These are phyloP conservation scores for Drosophila arawakana DNA, from an alignment of 1,140 invertebrate genomes.

Conservation along the genomic window DNA sequence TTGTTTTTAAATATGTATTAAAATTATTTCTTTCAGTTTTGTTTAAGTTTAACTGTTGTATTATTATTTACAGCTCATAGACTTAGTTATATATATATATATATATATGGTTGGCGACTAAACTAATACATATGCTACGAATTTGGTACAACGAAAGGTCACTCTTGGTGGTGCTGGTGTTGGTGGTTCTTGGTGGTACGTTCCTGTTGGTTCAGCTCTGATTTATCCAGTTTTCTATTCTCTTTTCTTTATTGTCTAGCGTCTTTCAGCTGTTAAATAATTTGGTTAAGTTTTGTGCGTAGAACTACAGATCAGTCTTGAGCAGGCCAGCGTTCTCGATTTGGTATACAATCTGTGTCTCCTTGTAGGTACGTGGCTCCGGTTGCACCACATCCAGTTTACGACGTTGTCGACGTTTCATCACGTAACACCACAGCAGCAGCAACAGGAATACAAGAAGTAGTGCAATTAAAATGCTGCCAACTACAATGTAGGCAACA, in stretches of 20 bases:
- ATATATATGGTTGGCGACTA: constrained; percentile 27
- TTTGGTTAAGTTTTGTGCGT: constrained; percentile 38
- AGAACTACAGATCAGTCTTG: constrained; percentile 89
- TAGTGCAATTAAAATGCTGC: constrained; percentile 79
- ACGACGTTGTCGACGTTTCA: constrained; percentile 84
- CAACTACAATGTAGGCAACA: constrained; percentile 66
- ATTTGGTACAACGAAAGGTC: constrained; percentile 65
- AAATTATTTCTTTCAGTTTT: too few species aligned
- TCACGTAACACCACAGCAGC: constrained; percentile 67
- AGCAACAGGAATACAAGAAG: constrained; percentile 81
- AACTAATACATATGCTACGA: constrained; percentile 47
- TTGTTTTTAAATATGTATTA: too few species aligned
- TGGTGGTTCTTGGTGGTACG: constrained; percentile 46
- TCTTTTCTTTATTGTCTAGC: constrained; percentile 27
- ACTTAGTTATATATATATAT: constrained; percentile 6
- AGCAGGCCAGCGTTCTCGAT: constrained; percentile 92
- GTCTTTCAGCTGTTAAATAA: constrained; percentile 59
- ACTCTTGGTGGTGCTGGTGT: constrained; percentile 45
- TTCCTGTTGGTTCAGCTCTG: not conserved
- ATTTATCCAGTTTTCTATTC: not conserved
- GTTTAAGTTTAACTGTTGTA: constrained; percentile 5
- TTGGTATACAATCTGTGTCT: constrained; percentile 93
- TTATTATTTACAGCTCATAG: constrained; percentile 47
- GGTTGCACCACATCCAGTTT: constrained; percentile 89
- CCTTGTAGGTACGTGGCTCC: constrained; percentile 91